Base-by-base conservation (phyloP, 2,888 invertebrate species). In the Spilosoma lubricipeda region DNA sequence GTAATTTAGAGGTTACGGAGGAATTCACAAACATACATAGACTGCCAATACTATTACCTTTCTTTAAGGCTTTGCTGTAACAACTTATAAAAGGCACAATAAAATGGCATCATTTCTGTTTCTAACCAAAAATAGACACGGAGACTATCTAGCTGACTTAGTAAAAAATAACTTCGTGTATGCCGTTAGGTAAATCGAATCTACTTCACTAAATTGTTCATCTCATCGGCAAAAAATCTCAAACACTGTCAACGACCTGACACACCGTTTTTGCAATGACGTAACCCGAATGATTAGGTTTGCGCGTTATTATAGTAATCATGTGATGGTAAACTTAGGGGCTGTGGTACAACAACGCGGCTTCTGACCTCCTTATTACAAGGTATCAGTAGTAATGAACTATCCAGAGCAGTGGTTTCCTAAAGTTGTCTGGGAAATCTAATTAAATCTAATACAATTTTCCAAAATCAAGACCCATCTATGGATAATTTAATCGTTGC, bases 241-340 rank as follows among this genome's bases (percentile, higher is more conserved):
- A 74, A 80, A 74, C 77, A 72, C 79, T 81, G 89, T 88, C 89
- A 86, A 85, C 83, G 86, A 89, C 87, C 89, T 82, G 77, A 63
- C 27, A 27, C 63, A 63, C 76, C 59, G 45, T 87, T 85, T 87
- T 88, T 84, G 85, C 84, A 77, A 77, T 89, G 89, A 89, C 88
- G 89, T 87, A 87, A 87, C 78, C 75, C 65, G 64, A 71, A 71
- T 23, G 33, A 75, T 77, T 80, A 82, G 79, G 85, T 80, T 75
- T 74, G 71, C 68, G 65, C 23, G 23, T 27, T 71, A 15, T 42
- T 67, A 56, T n/a, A n/a, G n/a, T 56, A 56, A 56, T n/a, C 52
- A 56, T 56, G 52, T 56, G 52, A 48, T 48, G 52, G 52, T 52
- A 48, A 5, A 48, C 23, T 52, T 23, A 23, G 23, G 9, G 52